These are phyloP conservation scores for Otolemur crassicaudatus DNA, from an alignment of 2,797 vertebrate genomes.

Conservation along the genomic window DNA sequence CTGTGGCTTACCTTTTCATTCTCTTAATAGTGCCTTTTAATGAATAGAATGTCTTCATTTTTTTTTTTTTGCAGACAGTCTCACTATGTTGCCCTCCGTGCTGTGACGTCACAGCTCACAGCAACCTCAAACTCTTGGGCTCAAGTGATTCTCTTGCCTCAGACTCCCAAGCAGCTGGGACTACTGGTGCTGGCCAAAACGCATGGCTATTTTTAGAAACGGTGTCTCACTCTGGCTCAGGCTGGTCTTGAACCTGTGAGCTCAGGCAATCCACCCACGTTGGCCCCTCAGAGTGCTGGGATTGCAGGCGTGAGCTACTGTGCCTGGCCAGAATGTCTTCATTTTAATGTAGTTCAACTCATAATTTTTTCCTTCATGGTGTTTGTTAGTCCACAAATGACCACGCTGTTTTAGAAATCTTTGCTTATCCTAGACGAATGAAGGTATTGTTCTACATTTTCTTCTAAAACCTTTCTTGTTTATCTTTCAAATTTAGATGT, in stretches of 20 bases:
- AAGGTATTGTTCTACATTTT: neutral
- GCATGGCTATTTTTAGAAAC: no score
- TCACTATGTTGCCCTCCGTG: no score
- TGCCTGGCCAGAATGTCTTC: neutral
- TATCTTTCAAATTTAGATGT: neutral
- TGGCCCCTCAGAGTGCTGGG: no score
- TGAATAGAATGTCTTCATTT: neutral
- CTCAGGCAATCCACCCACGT: no score
- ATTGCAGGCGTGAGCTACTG: no score
- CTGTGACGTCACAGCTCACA: no score
- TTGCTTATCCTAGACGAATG: neutral
- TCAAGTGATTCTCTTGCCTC: no score
- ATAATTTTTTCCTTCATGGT: neutral
- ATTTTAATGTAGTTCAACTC: conserved; percentile 33
- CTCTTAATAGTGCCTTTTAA: neutral
- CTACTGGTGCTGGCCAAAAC: no score
- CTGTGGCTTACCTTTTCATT: conserved; percentile 5
- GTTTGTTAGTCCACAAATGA: neutral
- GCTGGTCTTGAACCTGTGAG: no score
- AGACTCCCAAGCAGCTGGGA: no score
- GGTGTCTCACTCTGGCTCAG: no score
- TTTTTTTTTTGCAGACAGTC: neutral
- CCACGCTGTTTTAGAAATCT: neutral
- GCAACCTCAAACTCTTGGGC: no score
- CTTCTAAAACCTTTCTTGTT: neutral